Evolutionary conservation across 2,888 invertebrate genomes (phyloP).

Genomic region (Galeopsomyia nigrocyanea): DNA sequence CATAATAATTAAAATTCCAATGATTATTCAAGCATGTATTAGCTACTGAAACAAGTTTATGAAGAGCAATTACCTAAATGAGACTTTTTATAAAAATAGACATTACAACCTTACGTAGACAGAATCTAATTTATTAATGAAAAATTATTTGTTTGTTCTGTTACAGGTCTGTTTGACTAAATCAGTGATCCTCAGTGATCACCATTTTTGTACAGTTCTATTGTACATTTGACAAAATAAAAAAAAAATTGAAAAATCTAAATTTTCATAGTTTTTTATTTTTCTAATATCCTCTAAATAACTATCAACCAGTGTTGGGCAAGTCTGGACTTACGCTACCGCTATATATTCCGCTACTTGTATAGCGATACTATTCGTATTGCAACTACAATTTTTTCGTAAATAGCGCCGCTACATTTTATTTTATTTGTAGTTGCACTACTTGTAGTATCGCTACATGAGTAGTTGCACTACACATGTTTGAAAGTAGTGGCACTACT

Average conservation of each 20-base stretch:
- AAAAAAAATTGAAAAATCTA: slow-evolving; percentile 42
- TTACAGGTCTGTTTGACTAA: slow-evolving; percentile 85
- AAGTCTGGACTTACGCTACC: no score
- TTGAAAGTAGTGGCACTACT: no score
- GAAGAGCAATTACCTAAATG: slow-evolving; percentile 55
- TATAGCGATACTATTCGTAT: no score
- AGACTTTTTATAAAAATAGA: slow-evolving; percentile 50
- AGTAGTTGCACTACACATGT: no score
- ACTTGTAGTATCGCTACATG: no score
- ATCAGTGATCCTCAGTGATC: slow-evolving; percentile 52
- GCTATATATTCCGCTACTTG: no score
- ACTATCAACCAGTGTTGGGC: no score
- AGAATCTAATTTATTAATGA: slow-evolving; percentile 35
- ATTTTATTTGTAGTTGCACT: no score
- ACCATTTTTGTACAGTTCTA: slow-evolving; percentile 63
- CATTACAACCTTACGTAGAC: slow-evolving; percentile 14
- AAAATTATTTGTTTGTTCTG: slow-evolving; percentile 63
- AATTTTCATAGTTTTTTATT: slow-evolving; percentile 18
- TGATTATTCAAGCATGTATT: slow-evolving; percentile 75
- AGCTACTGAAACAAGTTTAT: slow-evolving; percentile 70
- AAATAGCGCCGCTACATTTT: no score
- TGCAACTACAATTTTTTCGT: no score
- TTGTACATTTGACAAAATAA: slow-evolving; percentile 62
- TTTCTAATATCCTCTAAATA: slow-evolving; percentile 16
- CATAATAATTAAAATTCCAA: slow-evolving; percentile 51